A percentile compares a stretch with the other conserved stretches of the same genome.
Conservation (phyloP, 2,888 invertebrate species). For the Encarsia formosa region DNA sequence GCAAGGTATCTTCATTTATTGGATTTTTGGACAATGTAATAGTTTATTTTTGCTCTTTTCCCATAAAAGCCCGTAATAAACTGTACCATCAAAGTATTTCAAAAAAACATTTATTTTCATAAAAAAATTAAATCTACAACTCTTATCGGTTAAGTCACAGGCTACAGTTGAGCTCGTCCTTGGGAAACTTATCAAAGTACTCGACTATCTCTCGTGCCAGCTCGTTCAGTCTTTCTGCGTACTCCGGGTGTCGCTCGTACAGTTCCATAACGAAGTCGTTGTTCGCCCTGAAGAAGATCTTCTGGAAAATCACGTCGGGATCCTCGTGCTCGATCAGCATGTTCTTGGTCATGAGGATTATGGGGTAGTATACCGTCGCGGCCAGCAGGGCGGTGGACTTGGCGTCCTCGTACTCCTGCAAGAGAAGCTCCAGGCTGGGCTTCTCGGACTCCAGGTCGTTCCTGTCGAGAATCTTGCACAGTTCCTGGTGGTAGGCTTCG, state of each 20-base stretch:
- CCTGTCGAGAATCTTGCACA: neutral
- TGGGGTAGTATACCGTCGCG: constrained; percentile 35
- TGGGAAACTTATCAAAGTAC: constrained; percentile 30
- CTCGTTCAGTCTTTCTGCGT: constrained; percentile 32
- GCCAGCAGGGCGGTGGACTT: constrained; percentile 33
- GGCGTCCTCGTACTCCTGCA: constrained; percentile 36
- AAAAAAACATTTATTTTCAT: neutral
- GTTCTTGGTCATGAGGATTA: constrained; percentile 34
- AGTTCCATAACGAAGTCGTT: constrained; percentile 25
- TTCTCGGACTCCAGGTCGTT: constrained; percentile 28
- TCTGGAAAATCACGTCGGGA: constrained; percentile 6
- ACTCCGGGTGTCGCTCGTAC: constrained; percentile 27
- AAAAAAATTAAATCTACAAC: neutral
- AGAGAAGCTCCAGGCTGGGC: constrained; percentile 36
- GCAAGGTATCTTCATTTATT: too few species aligned
- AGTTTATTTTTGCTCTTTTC: too few species aligned
- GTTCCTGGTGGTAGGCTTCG: constrained; percentile 29
- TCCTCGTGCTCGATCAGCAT: constrained; percentile 21
- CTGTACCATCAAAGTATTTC: neutral
- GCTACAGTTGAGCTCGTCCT: too few species aligned
- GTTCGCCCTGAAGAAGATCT: constrained; percentile 31
- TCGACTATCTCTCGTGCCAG: constrained; percentile 32
- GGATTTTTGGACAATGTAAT: too few species aligned
- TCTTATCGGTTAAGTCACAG: too few species aligned
- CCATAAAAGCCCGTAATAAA: too few species aligned